Base-by-base conservation (phyloP, 2,888 invertebrate genomes). In the Drosophila basisetae region DNA sequence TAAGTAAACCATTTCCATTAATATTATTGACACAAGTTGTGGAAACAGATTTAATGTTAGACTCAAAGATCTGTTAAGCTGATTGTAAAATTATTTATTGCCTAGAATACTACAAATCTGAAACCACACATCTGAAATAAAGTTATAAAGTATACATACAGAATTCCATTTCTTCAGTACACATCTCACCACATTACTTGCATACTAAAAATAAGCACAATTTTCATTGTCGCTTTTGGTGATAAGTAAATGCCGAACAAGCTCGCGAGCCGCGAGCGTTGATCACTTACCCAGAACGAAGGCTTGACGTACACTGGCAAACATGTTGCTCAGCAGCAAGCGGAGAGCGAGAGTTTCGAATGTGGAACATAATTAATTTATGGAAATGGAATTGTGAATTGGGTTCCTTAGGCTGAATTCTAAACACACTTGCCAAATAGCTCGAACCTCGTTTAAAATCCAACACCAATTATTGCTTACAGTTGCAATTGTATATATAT, bases 361-460 rank as follows among this genome's bases (percentile, higher is more conserved):
- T 47, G 69, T 69, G 69, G 69, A 69, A 69, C 37, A 16, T 53
- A 53, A 59, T 53, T 59, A 16, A 35, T 11, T 52, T 28, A 6
- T n/a, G 1, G 6, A 16, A 37, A 53, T 22, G 10, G 6, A 33
- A 22, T 41, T 9, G 2, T 13, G 9, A 18, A 6, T 18, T 30
- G 7, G 1, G 11, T 22, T 28, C 1, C n/a, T 25, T 10, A 28
- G 47, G 41, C 4, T 22, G 58, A 58, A 35, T 4, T 30, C 16
- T 13, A 7, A 18, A 59, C 58, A 58, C 64, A n/a, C 64, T 64
- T 28, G 33, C 5, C n/a, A 16, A 50, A 22, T 6, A 30, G 25
- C 16, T 37, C 28, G 10, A 35, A 28, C 4, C 9, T 25, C 13
- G 2, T 10, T 61, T 37, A 4, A 25, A 16, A 22, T 18, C 35